These are phyloP conservation scores for Trachelipus rathkii DNA, from an alignment of 1,140 invertebrate species.

Conservation along the genomic window DNA sequence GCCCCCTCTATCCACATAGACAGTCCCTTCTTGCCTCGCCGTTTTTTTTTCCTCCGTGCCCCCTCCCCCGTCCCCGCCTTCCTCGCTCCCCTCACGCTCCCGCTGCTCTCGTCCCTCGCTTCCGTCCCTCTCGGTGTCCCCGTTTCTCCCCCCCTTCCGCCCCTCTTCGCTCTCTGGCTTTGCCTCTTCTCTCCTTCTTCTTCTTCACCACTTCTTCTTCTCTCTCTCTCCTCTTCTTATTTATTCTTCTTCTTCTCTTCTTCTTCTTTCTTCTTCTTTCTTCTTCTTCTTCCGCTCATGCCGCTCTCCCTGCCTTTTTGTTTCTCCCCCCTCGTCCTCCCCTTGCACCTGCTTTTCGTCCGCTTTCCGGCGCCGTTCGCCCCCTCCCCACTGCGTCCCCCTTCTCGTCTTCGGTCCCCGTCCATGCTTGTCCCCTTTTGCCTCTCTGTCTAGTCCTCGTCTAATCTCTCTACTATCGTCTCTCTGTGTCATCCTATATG, in stretches of 20 bases:
- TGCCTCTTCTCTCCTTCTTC: not conserved
- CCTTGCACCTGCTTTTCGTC: not conserved
- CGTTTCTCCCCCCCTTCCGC: not conserved
- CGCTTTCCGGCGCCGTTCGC: not conserved
- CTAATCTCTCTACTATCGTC: too few species aligned
- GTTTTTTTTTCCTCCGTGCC: too few species aligned
- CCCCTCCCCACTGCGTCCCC: not conserved
- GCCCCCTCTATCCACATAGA: too few species aligned
- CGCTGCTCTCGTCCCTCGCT: not conserved
- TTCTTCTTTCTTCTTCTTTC: not conserved
- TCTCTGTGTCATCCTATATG: too few species aligned
- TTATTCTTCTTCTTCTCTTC: not conserved
- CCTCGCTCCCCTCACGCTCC: too few species aligned
- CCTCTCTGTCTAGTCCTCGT: too few species aligned
- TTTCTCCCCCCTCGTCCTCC: not conserved
- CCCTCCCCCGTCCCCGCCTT: too few species aligned
- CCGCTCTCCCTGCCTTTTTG: not conserved
- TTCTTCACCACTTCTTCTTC: not conserved
- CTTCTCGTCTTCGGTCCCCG: too few species aligned
- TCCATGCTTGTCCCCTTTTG: too few species aligned
- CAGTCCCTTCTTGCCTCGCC: too few species aligned
- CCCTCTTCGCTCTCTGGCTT: not conserved
- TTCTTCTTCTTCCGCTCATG: not conserved
- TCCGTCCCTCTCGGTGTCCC: not conserved
- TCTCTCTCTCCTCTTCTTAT: not conserved